Evolutionary conservation across 2,888 invertebrate genomes (phyloP).

Genomic region (Archips crataeganus): DNA sequence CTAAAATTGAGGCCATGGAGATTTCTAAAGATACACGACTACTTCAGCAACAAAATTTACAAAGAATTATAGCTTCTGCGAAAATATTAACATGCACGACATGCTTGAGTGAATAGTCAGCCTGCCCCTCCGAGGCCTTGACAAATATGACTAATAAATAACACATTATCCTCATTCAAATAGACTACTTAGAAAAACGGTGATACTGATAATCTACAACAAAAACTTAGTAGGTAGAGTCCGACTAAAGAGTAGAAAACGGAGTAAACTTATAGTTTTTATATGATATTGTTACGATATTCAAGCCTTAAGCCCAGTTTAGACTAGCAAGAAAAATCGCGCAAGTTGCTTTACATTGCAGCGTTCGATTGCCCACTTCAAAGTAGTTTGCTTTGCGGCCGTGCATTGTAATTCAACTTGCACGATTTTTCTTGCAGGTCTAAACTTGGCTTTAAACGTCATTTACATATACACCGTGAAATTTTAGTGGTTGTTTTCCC

Average conservation of each 20-base stretch:
- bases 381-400: too few species aligned
- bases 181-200: conserved; percentile 33
- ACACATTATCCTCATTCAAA: conserved; percentile 61
- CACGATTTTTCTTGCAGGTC: too few species aligned
- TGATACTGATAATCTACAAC: conserved; percentile 7
- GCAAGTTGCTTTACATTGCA: too few species aligned
- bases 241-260: background rate
- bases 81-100: conserved; percentile 51
- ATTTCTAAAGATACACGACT: background rate
- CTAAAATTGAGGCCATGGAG: background rate
- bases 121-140: conserved; percentile 62
- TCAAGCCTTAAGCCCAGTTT: too few species aligned
- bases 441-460: too few species aligned
- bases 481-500: too few species aligned
- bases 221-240: conserved; percentile 1
- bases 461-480: too few species aligned
- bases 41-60: background rate
- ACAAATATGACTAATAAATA: conserved; percentile 65
- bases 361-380: too few species aligned
- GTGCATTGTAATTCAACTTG: too few species aligned
- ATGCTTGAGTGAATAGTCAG: conserved; percentile 55
- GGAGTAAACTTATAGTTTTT: too few species aligned
- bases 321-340: too few species aligned
- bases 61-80: conserved; percentile 50
- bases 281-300: too few species aligned